phyloP scores from a whole-genome alignment of 2,888 invertebrate species.

The Leucophora obtusa region DNA sequence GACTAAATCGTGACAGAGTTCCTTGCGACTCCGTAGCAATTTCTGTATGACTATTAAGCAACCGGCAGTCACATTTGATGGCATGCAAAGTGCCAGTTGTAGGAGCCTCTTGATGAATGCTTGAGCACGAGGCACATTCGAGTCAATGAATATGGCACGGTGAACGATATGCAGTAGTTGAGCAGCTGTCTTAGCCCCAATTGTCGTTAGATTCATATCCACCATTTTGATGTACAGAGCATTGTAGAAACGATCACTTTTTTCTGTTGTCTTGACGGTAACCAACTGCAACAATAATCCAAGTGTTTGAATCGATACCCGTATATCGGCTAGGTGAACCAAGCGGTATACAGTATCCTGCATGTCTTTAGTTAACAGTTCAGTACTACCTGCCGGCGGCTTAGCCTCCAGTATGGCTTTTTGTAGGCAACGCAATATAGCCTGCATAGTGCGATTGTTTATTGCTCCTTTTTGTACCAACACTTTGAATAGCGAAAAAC shows the following conservation, averaged over 20 bases:
- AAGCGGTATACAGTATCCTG: slow-evolving; percentile 87
- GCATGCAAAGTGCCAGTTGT: slow-evolving; percentile 84
- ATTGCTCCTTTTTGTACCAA: slow-evolving; percentile 89
- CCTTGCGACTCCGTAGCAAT: slow-evolving; percentile 83
- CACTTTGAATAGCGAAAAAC: slow-evolving; percentile 97
- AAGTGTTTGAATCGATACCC: slow-evolving; percentile 81
- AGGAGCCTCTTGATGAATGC: slow-evolving; percentile 92
- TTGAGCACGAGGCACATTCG: slow-evolving; percentile 84
- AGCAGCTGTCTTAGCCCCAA: slow-evolving; percentile 82
- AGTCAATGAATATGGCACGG: slow-evolving; percentile 90
- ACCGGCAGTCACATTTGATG: slow-evolving; percentile 89
- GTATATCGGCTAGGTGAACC: slow-evolving; percentile 89
- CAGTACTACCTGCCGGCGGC: slow-evolving; percentile 71
- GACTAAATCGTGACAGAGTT: slow-evolving; percentile 70
- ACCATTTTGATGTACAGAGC: slow-evolving; percentile 93
- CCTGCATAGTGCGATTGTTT: slow-evolving; percentile 90
- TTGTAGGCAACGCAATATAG: slow-evolving; percentile 89
- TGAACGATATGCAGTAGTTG: slow-evolving; percentile 92
- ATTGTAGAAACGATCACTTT: slow-evolving; percentile 84
- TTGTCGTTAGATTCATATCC: slow-evolving; percentile 84
- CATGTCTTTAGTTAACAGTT: slow-evolving; percentile 77
- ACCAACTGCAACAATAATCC: slow-evolving; percentile 76
- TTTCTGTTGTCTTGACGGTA: slow-evolving; percentile 73
- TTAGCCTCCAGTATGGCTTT: slow-evolving; percentile 81
- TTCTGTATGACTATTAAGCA: slow-evolving; percentile 83